Evolutionary conservation across 2,888 invertebrate genomes (phyloP), one percentile per base, ranked within the genome.

Genomic region (Sipha maydis): DNA sequence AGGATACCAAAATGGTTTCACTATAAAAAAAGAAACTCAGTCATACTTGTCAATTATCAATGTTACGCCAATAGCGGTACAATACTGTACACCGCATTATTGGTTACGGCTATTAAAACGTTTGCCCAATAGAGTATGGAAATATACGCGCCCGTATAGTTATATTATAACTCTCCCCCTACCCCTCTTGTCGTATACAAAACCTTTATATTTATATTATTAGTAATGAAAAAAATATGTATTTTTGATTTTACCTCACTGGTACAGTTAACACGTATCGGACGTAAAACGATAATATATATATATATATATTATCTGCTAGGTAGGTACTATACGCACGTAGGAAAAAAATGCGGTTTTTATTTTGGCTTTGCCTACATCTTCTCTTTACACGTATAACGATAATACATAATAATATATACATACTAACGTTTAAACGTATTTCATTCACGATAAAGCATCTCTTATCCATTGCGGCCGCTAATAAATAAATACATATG

Each of bases 41-140:
- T 82, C 88, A 75, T 88, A 82, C 61, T 82, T 82, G 88, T 88
- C 88, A 88, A 88, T 88, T 88, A 88, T 82, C 88, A 75, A 88
- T 82, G 88, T 88, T 88, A 88, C 88, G 80, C 88, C 88, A 67
- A 79, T 88, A 82, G 88, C 82, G 79, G 88, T 88, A 88, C 88
- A 88, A 88, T 88, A 88, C 75, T 82, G 80, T 82, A 79, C 14
- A 80, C 67, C 71, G 28, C 75, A n/a, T 86, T 86, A 86, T 86
- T 73, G 88, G 88, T 88, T 88, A 88, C 88, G 88, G 88, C 82
- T 75, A 82, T 88, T 88, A 88, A 82, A 88, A 88, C 88, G 88
- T 82, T 88, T 88, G 88, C 82, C 88, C 88, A 88, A 88, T 82
- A 82, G 80, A 48, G 82, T 80, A 82, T 75, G 86, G 86, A 86